Conservation (phyloP, 1,140 invertebrate genomes). For the Bombus confusus region DNA sequence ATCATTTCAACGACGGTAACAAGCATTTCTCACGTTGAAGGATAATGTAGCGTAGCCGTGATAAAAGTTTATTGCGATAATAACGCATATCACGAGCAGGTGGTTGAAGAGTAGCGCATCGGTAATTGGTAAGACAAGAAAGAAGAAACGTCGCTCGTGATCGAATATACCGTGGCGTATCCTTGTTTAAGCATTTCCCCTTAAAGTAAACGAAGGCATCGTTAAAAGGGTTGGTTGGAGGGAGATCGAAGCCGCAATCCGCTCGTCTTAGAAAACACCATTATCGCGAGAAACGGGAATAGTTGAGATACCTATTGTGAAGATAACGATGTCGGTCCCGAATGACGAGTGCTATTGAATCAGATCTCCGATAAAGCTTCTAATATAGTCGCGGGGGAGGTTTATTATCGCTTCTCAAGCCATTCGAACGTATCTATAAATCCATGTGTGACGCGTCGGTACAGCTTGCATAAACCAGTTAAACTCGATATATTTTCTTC, state of each 20-base stretch:
- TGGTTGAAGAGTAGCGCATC: neutral
- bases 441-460: neutral
- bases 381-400: constrained; percentile 19
- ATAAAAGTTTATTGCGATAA: constrained; percentile 35
- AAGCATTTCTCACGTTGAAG: constrained; percentile 34
- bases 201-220: constrained; percentile 16
- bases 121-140: neutral
- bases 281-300: constrained; percentile 47
- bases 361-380: constrained; percentile 55
- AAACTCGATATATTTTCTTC: neutral
- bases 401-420: constrained; percentile 18
- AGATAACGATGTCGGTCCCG: constrained; percentile 61
- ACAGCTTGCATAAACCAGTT: neutral
- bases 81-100: constrained; percentile 34
- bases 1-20: constrained; percentile 40
- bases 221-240: constrained; percentile 36
- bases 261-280: constrained; percentile 64
- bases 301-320: constrained; percentile 61
- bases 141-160: neutral
- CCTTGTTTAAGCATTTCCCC: constrained; percentile 44
- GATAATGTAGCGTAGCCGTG: too few relatives aligned
- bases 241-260: constrained; percentile 41
- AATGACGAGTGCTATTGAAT: constrained; percentile 65
- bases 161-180: constrained; percentile 21
- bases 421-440: neutral